A percentile compares a stretch with the other conserved stretches of the same genome.
These are phyloP conservation scores for Dryobates pubescens DNA, from an alignment of 2,797 vertebrate genomes.

Conservation along the genomic window DNA sequence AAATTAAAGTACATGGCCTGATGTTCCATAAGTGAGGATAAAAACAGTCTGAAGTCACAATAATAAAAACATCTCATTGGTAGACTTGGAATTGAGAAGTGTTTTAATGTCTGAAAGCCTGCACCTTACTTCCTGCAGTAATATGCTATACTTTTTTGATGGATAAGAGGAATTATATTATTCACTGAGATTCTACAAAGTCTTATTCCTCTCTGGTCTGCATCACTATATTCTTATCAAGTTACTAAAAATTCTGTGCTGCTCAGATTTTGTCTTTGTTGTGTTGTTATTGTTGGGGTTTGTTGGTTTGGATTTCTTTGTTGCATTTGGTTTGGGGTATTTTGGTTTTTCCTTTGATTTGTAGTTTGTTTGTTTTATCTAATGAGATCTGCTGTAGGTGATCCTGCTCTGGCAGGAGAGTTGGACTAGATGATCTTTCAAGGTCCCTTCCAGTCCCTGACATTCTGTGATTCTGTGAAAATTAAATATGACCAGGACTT, in stretches of 20 bases:
- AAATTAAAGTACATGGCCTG: neutral
- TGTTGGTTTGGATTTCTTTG: neutral
- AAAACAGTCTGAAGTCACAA: neutral
- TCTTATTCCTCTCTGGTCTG: neutral
- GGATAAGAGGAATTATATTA: neutral
- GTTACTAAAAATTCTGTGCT: neutral
- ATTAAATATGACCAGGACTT: neutral
- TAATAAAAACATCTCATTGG: neutral
- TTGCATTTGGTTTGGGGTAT: neutral
- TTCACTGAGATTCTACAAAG: neutral
- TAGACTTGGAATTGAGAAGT: neutral
- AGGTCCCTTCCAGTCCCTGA: no score
- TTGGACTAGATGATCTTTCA: no score
- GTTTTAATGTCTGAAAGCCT: neutral
- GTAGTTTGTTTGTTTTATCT: neutral
- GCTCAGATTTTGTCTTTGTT: neutral
- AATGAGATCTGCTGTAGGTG: no score
- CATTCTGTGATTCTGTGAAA: neutral
- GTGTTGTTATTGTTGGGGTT: neutral
- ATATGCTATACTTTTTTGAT: neutral
- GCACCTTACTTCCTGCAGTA: neutral
- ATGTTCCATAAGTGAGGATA: slow-evolving; percentile 4
- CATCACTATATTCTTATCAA: neutral
- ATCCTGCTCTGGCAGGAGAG: no score
- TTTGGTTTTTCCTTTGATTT: neutral